Base-by-base conservation (phyloP, 92 coral and sea anemone genomes). In the Metridium senile region DNA sequence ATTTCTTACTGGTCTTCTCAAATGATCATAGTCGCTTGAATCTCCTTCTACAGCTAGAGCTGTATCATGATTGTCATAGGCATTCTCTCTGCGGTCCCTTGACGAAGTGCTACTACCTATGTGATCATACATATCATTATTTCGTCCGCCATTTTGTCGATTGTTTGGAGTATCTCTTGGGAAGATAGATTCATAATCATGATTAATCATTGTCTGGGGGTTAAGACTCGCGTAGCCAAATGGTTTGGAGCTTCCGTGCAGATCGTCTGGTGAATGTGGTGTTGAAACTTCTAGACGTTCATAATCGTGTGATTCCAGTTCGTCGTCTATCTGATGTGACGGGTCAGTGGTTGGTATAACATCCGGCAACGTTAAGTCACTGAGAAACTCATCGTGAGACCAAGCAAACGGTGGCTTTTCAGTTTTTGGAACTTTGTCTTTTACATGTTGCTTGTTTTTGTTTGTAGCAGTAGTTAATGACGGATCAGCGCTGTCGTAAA, bases 221-320 rank as follows among this genome's bases (percentile, higher is more conserved):
- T 33, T 63, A n/a, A 73, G 33, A 33, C 68, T 32, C 11, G 49
- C 78, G 78, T 73, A 73, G 18, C 21, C 57, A 73, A 58, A 52
- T 28, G 35, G 28, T 33, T n/a, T 16, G n/a, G 25, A 2, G 2
- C 4, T 59, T 59, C 66, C 32, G 7, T 59, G 66, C 33, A 22
- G 30, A 2, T 71, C 64, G 30, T 34, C 39, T 26, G 76, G 21
- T 31, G 31, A 26, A 23, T 57, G 34, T 13, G 45, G 56, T 9
- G 76, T 28, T 13, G n/a, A 27, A 32, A 29, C 46, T 4, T 57
- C 65, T 30, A 73, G 26, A 8, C 56, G 78, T 16, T 45, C 53
- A 33, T 73, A 73, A 58, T 58, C 78, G 33, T 21, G 33, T 25
- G 22, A 13, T 73, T 73, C 45, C 23, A 20, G 4, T 54, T 54